Evolutionary conservation across 2,888 invertebrate genomes (phyloP).

Genomic region (Drosophila anceps): DNA sequence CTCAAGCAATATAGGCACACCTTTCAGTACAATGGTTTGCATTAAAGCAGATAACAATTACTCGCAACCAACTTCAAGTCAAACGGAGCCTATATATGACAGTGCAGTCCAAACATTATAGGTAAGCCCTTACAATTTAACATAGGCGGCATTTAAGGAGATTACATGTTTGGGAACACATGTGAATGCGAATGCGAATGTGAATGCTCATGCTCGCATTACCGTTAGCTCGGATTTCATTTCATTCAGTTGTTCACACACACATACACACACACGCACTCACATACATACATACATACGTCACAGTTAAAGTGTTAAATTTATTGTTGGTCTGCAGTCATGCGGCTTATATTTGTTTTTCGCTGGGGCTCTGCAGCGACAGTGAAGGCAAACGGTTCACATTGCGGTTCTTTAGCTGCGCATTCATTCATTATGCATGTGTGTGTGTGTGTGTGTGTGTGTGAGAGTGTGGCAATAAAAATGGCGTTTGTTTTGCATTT

Average conservation of each 20-base stretch:
- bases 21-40: neutral
- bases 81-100: neutral
- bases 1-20: neutral
- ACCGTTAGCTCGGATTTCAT: conserved; percentile 44
- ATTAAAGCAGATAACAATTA: neutral
- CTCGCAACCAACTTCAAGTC: conserved; percentile 6
- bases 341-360: conserved; percentile 73
- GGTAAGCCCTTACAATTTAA: neutral
- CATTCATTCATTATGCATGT: conserved; percentile 71
- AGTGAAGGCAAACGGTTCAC: conserved; percentile 51
- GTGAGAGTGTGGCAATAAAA: conserved; percentile 70
- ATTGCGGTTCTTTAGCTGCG: conserved; percentile 76
- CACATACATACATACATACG: neutral
- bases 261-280: neutral
- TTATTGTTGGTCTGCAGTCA: conserved; percentile 73
- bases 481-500: conserved; percentile 80
- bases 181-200: conserved; percentile 10
- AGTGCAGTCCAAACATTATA: conserved; percentile 5
- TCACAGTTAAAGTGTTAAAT: conserved; percentile 78
- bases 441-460: conserved; percentile 19
- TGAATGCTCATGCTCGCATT: conserved; percentile 19
- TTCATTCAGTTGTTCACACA: conserved; percentile 58
- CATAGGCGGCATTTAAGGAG: conserved; percentile 32
- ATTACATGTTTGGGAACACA: conserved; percentile 42
- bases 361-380: conserved; percentile 45